Evolutionary conservation across 2,888 invertebrate species (phyloP).

Genomic region (Callimorpha dominula): DNA sequence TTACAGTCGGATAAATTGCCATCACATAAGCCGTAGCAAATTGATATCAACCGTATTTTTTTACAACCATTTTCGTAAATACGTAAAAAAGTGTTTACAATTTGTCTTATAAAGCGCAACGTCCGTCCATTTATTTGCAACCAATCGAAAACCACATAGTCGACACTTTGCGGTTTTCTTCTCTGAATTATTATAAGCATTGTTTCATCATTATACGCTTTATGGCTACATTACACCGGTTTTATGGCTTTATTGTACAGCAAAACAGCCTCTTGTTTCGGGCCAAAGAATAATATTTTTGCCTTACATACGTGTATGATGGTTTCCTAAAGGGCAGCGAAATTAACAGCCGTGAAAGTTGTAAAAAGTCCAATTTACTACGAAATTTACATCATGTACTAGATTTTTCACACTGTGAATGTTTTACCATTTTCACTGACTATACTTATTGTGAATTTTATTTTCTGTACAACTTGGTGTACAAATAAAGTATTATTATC

Average conservation of each 20-base stretch:
- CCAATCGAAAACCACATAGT: conserved; percentile 46
- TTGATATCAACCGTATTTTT: conserved; percentile 53
- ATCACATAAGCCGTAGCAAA: conserved; percentile 56
- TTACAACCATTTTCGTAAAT: conserved; percentile 40
- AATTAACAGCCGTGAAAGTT: not conserved
- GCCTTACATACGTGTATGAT: not conserved
- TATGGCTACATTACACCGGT: conserved; percentile 43
- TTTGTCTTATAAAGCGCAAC: conserved; percentile 36
- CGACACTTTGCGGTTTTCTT: conserved; percentile 44
- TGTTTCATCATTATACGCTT: conserved; percentile 48
- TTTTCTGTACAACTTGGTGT: too few relatives aligned
- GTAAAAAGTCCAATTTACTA: not conserved
- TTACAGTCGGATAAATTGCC: conserved; percentile 56
- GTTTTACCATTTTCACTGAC: not conserved
- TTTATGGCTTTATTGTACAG: conserved; percentile 51
- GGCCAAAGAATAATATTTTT: conserved; percentile 9
- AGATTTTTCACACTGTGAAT: not conserved
- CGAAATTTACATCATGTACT: not conserved
- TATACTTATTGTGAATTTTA: too few relatives aligned
- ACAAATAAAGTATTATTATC: too few relatives aligned
- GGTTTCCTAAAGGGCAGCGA: not conserved
- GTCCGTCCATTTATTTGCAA: conserved; percentile 39
- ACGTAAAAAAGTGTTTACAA: conserved; percentile 22
- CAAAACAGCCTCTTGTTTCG: conserved; percentile 42
- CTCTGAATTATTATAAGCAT: conserved; percentile 44